Evolutionary conservation across 1,140 invertebrate species (phyloP), one percentile per base, ranked within the genome.

Genomic region (Drosophila pseudoananassae): DNA sequence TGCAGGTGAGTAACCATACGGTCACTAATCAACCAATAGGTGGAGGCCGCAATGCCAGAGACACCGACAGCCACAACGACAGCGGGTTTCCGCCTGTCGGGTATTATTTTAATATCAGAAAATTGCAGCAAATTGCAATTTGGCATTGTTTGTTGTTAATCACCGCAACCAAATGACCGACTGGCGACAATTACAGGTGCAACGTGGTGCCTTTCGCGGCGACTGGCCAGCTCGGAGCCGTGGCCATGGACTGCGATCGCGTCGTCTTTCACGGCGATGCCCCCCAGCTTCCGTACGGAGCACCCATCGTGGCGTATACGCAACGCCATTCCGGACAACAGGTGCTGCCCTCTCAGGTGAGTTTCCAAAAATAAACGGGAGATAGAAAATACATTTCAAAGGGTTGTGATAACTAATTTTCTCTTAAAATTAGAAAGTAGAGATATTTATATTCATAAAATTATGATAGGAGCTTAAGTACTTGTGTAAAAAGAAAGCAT

Each of bases 241-340:
- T 92, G 71, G 91, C 90, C 70, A 92, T 97, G 92, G 94, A 98
- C 89, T 98, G 97, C 90, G 96, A 98, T 92, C 92, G 94, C 15
- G 94, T 97, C 10, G 95, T 97, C n/a, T 97, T 98, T 69, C 93
- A 94, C 15, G 94, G 94, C 10, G 96, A 97, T 76, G 94, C 95
- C 46, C 94, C 96, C 0, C 92, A 95, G 1, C 92, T 96, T 40
- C 95, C 97, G 0, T 95, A 94, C 76, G 95, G 95, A 12, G 95
- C 95, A 10, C 95, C 96, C 7, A 94, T 98, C 43, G 93, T 95
- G 10, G 93, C 94, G 1, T 97, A 97, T 88, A 95, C 94, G 52
- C 96, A 97, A 85, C 93, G 94, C 49, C 94, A 94, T 81, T 94
- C 95, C 45, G 97, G 97, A 0, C 95, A 96, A 75, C 96, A 97